A percentile compares a stretch with the other conserved stretches of the same genome.
These are phyloP conservation scores for Glaucidium brasilianum DNA, from an alignment of 2,113 vertebrate species.

Conservation along the genomic window DNA sequence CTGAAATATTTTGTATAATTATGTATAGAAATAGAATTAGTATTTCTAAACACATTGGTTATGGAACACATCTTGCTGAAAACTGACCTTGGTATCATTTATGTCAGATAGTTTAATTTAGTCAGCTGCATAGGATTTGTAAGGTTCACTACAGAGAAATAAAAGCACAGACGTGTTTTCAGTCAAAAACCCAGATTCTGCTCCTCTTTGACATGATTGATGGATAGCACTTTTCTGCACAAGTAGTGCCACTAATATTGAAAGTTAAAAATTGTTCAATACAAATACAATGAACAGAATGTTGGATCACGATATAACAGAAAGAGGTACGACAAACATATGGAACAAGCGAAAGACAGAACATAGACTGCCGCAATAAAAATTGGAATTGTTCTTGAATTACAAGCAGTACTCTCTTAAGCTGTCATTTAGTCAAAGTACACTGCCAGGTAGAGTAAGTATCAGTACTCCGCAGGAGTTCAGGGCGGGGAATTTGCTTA, in stretches of 20 bases:
- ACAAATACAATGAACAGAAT: background rate
- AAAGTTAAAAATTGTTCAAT: background rate
- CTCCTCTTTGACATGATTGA: background rate
- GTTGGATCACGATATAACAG: background rate
- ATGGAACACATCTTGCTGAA: background rate
- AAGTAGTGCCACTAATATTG: background rate
- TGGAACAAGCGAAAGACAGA: background rate
- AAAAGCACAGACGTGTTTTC: background rate
- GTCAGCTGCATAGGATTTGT: background rate
- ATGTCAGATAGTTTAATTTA: background rate
- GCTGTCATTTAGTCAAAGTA: background rate
- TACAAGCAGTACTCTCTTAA: background rate
- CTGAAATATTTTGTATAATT: conserved; percentile 25
- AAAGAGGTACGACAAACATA: background rate
- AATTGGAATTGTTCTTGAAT: background rate
- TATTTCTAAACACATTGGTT: background rate
- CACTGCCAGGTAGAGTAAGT: background rate
- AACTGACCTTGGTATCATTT: background rate
- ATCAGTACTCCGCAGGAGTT: background rate
- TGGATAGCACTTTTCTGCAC: background rate
- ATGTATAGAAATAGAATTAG: background rate
- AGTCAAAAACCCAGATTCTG: background rate
- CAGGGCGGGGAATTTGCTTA: background rate
- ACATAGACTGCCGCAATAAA: background rate
- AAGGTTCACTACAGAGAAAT: background rate